These are phyloP conservation scores for Platerodrilus igneus DNA, from an alignment of 2,888 invertebrate species.

Conservation along the genomic window DNA sequence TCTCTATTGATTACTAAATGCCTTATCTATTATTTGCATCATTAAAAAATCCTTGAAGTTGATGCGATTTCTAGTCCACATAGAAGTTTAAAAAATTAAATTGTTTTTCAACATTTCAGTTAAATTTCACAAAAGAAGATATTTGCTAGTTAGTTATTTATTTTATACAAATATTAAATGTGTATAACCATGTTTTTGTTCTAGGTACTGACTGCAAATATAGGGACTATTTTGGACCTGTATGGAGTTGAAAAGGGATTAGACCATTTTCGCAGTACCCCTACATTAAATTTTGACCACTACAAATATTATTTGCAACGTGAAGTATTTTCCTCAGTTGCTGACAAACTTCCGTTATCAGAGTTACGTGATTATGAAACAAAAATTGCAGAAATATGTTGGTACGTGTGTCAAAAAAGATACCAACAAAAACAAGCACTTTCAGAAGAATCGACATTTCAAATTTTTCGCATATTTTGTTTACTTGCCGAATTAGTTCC, in stretches of 20 bases:
- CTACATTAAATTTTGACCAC: conserved; percentile 67
- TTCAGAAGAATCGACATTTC: conserved; percentile 62
- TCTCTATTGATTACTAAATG: no score
- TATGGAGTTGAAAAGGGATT: conserved; percentile 76
- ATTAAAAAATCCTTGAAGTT: no score
- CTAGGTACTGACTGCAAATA: conserved; percentile 79
- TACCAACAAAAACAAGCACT: conserved; percentile 61
- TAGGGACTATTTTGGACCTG: conserved; percentile 71
- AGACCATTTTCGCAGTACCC: conserved; percentile 69
- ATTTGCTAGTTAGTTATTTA: no score
- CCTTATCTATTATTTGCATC: no score
- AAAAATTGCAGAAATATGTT: conserved; percentile 72
- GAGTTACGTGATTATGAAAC: conserved; percentile 59
- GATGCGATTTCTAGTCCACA: no score
- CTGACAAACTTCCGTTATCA: conserved; percentile 55
- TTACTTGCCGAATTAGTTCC: conserved; percentile 68
- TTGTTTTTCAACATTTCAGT: no score
- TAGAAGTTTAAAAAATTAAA: no score
- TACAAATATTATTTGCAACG: conserved; percentile 70
- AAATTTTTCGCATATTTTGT: conserved; percentile 75
- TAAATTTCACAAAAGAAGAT: no score
- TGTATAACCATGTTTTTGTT: neutral
- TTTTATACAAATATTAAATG: no score
- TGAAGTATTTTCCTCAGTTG: conserved; percentile 67
- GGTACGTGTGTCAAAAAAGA: conserved; percentile 70